phyloP scores from a whole-genome alignment of 2,797 vertebrate genomes.

The Argya squamiceps region DNA sequence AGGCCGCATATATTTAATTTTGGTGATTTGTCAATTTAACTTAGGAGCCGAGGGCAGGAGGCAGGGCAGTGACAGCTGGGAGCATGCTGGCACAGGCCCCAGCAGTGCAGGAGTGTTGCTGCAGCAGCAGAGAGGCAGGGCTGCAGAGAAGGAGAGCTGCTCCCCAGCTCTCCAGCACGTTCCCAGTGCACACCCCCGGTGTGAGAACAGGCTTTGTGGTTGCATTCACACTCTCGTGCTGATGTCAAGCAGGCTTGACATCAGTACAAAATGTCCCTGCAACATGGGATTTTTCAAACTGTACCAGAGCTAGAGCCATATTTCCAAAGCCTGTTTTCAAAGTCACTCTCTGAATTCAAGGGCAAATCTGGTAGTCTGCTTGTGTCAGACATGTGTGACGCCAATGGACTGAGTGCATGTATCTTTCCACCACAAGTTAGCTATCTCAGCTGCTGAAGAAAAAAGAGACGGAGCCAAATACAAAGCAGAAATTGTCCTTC shows the following conservation, averaged over 20 bases:
- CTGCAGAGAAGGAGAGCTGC: background rate
- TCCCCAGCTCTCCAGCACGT: accelerated
- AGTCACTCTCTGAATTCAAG: background rate
- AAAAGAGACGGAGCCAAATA: background rate
- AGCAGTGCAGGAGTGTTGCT: background rate
- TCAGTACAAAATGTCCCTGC: background rate
- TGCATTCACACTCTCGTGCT: background rate
- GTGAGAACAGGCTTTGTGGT: background rate
- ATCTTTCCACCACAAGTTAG: background rate
- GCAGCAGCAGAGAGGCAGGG: background rate
- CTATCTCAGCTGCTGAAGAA: background rate
- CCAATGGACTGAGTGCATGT: background rate
- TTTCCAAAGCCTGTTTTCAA: background rate
- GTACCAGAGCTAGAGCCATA: background rate
- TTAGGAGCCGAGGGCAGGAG: background rate
- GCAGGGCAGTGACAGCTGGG: background rate
- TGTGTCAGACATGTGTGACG: background rate
- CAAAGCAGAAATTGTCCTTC: background rate
- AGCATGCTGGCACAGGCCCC: background rate
- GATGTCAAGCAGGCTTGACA: background rate
- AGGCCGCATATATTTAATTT: background rate
- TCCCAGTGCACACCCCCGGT: accelerated
- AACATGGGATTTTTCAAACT: background rate
- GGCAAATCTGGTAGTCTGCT: background rate
- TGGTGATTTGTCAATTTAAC: background rate